Evolutionary conservation across 2,797 vertebrate genomes (phyloP), one percentile per base, ranked within the genome.

Genomic region (Miichthys miiuy): DNA sequence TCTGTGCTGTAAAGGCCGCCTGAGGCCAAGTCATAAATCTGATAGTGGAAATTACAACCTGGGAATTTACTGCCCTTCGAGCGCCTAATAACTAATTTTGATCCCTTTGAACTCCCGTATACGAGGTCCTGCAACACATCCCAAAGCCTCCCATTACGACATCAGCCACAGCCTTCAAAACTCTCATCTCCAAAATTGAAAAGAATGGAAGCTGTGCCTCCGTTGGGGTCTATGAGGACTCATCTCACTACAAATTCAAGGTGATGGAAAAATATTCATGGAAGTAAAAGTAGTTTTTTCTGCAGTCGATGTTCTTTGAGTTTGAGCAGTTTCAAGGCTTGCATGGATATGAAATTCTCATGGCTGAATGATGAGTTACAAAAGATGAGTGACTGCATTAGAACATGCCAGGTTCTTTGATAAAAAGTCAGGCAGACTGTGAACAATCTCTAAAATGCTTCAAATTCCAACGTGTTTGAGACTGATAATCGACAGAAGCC

Each of bases 11-110:
- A 87, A 82, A 92, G 81, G 68, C 68, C 79, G 79, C 90, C 77
- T 57, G 56, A 88, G 92, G 89, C 77, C 74, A 64, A 58, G 63
- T 74, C 77, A 69, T 93, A 89, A 91, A 95, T 91, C 88, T 64
- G 51, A 55, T 47, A 56, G 57, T 13, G 83, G 80, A 85, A 91
- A 93, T 92, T 91, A 92, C 79, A 71, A 75, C 80, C 23, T 30
- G 51, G 56, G 70, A 84, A 94, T 94, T 91, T 92, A 92, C 75
- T 41, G 69, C 88, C 88, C 75, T 58, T 84, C 75, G 0, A 62
- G 57, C 46, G 1, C 42, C 80, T 88, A 87, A 87, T 84, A 92
- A 91, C 88, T 88, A 88, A 92, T 92, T 93, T 55, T 84, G 87
- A 92, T 89, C 87, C 73, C 72, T 80, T 63, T 87, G 85, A 83